Evolutionary conservation across 2,888 invertebrate genomes (phyloP).

Genomic region (Plusia festucae): DNA sequence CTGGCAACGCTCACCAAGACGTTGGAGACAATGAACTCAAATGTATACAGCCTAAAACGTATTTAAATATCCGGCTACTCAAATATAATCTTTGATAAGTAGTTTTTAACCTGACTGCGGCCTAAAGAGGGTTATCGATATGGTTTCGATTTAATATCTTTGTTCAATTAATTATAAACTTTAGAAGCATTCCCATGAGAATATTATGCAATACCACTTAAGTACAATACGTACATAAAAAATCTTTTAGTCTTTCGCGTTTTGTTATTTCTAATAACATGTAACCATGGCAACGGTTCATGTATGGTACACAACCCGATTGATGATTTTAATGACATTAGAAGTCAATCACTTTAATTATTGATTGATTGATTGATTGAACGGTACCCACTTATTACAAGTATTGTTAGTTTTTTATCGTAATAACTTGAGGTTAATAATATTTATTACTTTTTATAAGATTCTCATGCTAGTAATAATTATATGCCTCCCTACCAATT

Average conservation of each 20-base stretch:
- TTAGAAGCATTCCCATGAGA: too few species aligned
- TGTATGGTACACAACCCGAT: neutral
- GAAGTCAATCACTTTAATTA: neutral
- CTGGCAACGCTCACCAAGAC: conserved; percentile 49
- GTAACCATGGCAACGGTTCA: conserved; percentile 1
- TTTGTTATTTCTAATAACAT: neutral
- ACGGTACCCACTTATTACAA: conserved; percentile 9
- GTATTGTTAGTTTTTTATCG: conserved; percentile 11
- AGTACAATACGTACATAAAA: too few species aligned
- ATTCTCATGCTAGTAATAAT: neutral
- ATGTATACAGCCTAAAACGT: conserved; percentile 29
- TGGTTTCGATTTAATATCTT: too few species aligned
- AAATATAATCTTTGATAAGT: too few species aligned
- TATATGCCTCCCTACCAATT: too few species aligned
- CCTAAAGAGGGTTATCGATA: too few species aligned
- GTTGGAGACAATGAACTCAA: conserved; percentile 55
- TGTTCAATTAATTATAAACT: too few species aligned
- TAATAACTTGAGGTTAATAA: neutral
- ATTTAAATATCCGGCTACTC: too few species aligned
- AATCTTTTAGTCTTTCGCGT: neutral
- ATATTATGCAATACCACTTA: too few species aligned
- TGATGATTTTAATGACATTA: neutral
- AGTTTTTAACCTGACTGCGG: too few species aligned
- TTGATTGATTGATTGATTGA: neutral
- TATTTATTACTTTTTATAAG: neutral